These are phyloP conservation scores for Meriones unguiculatus DNA, from an alignment of 2,113 vertebrate genomes.

Conservation along the genomic window DNA sequence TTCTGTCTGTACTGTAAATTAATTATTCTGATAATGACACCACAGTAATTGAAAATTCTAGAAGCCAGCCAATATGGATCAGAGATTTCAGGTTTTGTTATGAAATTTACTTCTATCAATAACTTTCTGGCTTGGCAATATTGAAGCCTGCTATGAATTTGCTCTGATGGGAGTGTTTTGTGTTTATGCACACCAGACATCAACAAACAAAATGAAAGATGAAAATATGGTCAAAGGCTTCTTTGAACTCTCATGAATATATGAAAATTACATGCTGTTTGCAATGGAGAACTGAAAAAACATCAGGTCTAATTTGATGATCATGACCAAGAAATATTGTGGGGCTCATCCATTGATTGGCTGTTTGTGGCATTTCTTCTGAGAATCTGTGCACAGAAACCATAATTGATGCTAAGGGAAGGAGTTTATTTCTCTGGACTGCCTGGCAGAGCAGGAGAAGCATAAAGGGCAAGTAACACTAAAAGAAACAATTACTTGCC, in stretches of 20 bases:
- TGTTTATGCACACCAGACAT: background rate
- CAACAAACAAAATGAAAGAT: constrained; percentile 22
- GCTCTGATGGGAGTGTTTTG: background rate
- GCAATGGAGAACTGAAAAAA: background rate
- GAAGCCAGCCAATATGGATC: background rate
- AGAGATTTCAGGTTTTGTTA: background rate
- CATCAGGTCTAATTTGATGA: background rate
- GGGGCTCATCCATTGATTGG: background rate
- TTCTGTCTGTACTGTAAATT: constrained; percentile 61
- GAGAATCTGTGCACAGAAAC: background rate
- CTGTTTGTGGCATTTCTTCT: background rate
- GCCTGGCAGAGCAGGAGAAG: background rate
- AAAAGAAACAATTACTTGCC: background rate
- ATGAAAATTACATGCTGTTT: background rate
- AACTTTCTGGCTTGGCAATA: background rate
- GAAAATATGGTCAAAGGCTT: background rate
- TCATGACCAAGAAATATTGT: background rate
- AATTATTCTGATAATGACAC: constrained; percentile 56
- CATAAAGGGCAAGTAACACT: background rate
- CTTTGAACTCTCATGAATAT: background rate
- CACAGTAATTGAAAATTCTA: constrained; percentile 15
- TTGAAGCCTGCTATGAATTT: background rate
- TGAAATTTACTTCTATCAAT: background rate
- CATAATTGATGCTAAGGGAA: background rate
- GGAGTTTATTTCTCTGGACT: background rate